Evolutionary conservation across 1,140 invertebrate genomes (phyloP).

Genomic region (Drosophila repleta): DNA sequence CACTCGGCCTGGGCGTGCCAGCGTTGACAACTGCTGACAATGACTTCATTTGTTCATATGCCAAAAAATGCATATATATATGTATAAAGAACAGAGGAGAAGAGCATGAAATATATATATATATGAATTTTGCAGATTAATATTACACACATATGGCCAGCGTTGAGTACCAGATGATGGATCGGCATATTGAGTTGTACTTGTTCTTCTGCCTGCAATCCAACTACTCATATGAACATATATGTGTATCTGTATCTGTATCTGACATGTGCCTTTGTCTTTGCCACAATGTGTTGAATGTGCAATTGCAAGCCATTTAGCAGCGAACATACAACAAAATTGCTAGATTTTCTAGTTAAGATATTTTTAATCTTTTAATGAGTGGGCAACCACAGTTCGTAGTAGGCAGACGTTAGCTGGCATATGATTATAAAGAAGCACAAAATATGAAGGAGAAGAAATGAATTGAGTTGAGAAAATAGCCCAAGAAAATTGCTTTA

Average conservation of each 20-base stretch:
- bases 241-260: background rate
- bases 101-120: background rate
- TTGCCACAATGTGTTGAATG: constrained; percentile 53
- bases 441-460: background rate
- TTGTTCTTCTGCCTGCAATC: constrained; percentile 39
- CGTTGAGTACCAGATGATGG: constrained; percentile 51
- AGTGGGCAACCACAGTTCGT: no score
- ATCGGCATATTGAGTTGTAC: constrained; percentile 56
- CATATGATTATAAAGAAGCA: constrained; percentile 1
- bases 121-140: constrained; percentile 59
- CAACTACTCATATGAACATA: constrained; percentile 13
- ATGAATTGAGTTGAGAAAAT: no score
- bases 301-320: constrained; percentile 44
- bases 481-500: no score
- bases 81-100: constrained; percentile 2
- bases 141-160: constrained; percentile 73
- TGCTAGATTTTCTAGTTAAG: constrained; percentile 45
- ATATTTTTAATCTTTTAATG: constrained; percentile 45
- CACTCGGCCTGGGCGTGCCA: constrained; percentile 51
- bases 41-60: constrained; percentile 68
- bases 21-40: constrained; percentile 79
- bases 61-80: background rate
- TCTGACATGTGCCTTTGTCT: constrained; percentile 30
- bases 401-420: no score
- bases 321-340: constrained; percentile 1